Evolutionary conservation across 2,113 vertebrate genomes (phyloP), one percentile per base, ranked within the genome.

Genomic region (Tretioscincus oriximinensis): DNA sequence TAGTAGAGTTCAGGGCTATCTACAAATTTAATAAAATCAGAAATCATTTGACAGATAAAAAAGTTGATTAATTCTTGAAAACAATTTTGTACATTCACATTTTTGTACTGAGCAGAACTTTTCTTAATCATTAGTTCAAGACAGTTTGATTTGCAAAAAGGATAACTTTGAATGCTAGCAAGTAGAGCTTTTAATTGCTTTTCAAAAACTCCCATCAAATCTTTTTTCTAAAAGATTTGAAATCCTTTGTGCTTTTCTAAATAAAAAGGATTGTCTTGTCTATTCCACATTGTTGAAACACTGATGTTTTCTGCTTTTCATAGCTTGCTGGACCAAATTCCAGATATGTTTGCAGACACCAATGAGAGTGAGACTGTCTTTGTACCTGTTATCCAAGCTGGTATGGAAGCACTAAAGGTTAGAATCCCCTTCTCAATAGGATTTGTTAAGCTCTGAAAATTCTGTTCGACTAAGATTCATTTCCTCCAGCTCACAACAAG

Each of bases 251-350:
- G 41, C 31, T 0, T 76, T 83, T 68, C 41, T 8, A 16, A 24
- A 12, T 21, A 24, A 35, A n/a, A 81, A 78, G 26, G 49, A 45
- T 80, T 73, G 12, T 85, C 68, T 8, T 4, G 54, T 22, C 18
- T 77, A 16, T 0, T 0, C 18, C 77, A 14, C 60, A 18, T 2
- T 5, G 49, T 9, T 83, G 66, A 69, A 75, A 78, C 51, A 73
- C 3, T 80, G 73, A 72, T 79, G n/a, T 63, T 84, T 78, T 0
- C 24, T 9, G 5, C 77, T 51, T 92, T 81, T 87, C 3, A 0
- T 18, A 99, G 98, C 87, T 95, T 99, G 83, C 90, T 99, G 94
- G 97, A 97, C 86, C 97, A 99, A 93, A 99, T 99, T 93, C 98
- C 98, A 47, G 97, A 98, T 87, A 96, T 99, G 96, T 99, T 99